These are phyloP conservation scores for Elephantulus edwardii DNA, from an alignment of 2,113 vertebrate genomes.

Conservation along the genomic window DNA sequence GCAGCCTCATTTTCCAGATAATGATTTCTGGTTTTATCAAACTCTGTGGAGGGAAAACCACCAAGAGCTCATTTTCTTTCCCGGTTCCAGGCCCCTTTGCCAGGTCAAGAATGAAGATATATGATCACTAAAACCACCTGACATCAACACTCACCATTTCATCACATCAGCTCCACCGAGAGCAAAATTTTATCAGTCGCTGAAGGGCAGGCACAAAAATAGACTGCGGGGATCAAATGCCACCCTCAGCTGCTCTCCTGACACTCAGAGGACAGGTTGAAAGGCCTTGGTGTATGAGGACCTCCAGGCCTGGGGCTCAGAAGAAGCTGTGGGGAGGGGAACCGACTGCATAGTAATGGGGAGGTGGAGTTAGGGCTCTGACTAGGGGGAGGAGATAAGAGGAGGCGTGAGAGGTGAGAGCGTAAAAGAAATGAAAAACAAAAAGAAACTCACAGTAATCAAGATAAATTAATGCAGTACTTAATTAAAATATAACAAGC, in stretches of 20 bases:
- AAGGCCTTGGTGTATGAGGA: background rate
- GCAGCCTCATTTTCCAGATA: background rate
- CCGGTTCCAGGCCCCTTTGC: background rate
- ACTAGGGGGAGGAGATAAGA: background rate
- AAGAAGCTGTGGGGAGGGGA: too few species aligned
- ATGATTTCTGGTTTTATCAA: background rate
- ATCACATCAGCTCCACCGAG: constrained; percentile 46
- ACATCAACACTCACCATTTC: constrained; percentile 49
- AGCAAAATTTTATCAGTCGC: constrained; percentile 52
- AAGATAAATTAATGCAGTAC: background rate
- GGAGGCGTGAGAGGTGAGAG: background rate
- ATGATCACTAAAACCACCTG: constrained; percentile 56
- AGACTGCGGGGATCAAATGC: constrained; percentile 64
- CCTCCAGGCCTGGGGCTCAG: background rate
- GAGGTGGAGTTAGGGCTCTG: background rate
- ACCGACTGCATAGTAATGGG: background rate
- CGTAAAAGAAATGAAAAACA: too few species aligned
- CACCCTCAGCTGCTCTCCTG: constrained; percentile 30
- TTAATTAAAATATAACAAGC: background rate
- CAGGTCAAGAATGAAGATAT: constrained; percentile 64
- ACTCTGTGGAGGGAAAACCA: background rate
- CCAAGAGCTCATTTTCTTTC: background rate
- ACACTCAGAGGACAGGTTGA: constrained; percentile 14
- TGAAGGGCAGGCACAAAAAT: constrained; percentile 75
- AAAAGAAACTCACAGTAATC: too few species aligned